Percentiles rank a stretch among this genome's conserved stretches.
Conservation (phyloP, 1,140 invertebrate genomes). For the Eupristina koningsbergeri region DNA sequence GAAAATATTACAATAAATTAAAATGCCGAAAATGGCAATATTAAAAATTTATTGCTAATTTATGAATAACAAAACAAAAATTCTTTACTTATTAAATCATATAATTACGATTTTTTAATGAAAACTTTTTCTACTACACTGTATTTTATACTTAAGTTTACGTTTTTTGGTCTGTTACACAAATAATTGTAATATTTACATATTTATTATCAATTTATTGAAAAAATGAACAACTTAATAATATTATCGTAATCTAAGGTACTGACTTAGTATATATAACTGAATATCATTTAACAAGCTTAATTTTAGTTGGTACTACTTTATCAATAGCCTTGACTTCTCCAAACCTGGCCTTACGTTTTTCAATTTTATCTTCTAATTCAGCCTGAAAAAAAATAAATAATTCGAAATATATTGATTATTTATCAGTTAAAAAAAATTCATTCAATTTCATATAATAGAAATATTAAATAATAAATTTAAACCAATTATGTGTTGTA, state of each 20-base stretch:
- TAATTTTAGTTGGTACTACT: slow-evolving; percentile 68
- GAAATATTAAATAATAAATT: no score
- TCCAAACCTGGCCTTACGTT: slow-evolving; percentile 82
- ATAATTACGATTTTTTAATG: slow-evolving; percentile 42
- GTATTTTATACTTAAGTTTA: slow-evolving; percentile 29
- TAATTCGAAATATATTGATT: no score
- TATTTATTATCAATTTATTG: slow-evolving; percentile 47
- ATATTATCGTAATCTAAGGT: slow-evolving; percentile 59
- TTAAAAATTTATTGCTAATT: slow-evolving; percentile 41
- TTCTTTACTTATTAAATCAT: slow-evolving; percentile 43
- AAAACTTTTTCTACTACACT: slow-evolving; percentile 23
- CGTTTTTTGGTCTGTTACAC: slow-evolving; percentile 35
- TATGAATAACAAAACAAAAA: slow-evolving; percentile 28
- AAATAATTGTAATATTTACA: slow-evolving; percentile 49
- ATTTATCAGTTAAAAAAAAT: no score
- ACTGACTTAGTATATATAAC: slow-evolving; percentile 65
- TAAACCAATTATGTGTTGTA: no score
- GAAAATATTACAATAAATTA: slow-evolving; percentile 40
- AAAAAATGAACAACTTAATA: slow-evolving; percentile 50
- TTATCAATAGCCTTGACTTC: slow-evolving; percentile 64
- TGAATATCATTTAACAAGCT: slow-evolving; percentile 73
- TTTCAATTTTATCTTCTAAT: slow-evolving; percentile 79
- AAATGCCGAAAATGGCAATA: slow-evolving; percentile 18
- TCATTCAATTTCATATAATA: no score
- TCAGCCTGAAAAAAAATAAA: slow-evolving; percentile 68